Evolutionary conservation across 2,797 vertebrate species (phyloP), one percentile per base, ranked within the genome.

Genomic region (Protonibea diacanthus): DNA sequence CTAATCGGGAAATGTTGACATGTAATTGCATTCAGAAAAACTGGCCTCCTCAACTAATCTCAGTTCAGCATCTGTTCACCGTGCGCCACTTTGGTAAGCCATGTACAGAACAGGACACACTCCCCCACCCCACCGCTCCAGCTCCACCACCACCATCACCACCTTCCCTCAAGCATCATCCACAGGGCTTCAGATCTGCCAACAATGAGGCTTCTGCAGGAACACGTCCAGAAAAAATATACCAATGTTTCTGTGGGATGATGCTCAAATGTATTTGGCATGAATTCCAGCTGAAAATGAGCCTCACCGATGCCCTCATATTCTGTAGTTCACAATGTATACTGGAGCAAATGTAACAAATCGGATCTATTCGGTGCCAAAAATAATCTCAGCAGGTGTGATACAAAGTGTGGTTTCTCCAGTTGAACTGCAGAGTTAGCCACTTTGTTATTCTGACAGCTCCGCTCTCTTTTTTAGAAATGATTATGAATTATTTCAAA

Each of bases 11-110:
- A 82, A 69, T 69, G 64, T 57, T 82, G 81, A 88, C 78, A 73
- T 81, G 57, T 84, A 86, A 86, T 84, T 88, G 74, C 76, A 66
- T 87, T 71, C 67, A 59, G 62, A 70, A 80, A 80, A 81, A 86
- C 79, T 75, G 38, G 61, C 73, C 69, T 88, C 73, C 74, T 85
- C 74, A 74, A 82, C 81, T 62, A 44, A 77, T 89, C 78, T 76
- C 49, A 71, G 52, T 77, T 76, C 74, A 72, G 80, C 88, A 86
- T 82, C 83, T 90, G 85, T 81, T 90, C 69, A 21, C 67, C 70
- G 64, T 78, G 78, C 49, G 64, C 48, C 40, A 21, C 45, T 69
- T 63, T 72, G 66, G 70, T 71, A 85, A 79, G 65, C 53, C 48
- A 61, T 75, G 66, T 69, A n/a, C 45, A 80, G 82, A 86, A 81